Evolutionary conservation across 2,113 vertebrate genomes (phyloP).

Genomic region (Pogonocichla stellata): DNA sequence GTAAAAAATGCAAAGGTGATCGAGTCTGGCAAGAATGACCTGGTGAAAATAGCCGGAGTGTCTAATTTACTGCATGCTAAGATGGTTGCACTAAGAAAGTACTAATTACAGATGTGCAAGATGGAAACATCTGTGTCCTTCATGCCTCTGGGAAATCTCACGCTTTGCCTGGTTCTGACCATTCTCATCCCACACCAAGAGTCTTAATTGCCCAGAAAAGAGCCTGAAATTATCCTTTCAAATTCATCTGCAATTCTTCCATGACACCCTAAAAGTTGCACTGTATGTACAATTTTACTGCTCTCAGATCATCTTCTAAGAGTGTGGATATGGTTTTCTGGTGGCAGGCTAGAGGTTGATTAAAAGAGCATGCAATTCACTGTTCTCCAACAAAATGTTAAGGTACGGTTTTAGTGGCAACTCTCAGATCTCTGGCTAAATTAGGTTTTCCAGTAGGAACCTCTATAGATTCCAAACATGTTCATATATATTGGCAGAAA

Average conservation of each 20-base stretch:
- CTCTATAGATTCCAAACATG: neutral
- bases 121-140: neutral
- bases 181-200: neutral
- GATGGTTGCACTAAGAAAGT: neutral
- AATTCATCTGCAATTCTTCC: neutral
- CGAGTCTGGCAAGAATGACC: neutral
- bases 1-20: neutral
- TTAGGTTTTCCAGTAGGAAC: neutral
- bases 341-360: neutral
- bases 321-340: neutral
- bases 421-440: neutral
- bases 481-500: neutral
- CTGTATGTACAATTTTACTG: neutral
- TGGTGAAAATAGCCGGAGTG: neutral
- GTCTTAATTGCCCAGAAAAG: neutral
- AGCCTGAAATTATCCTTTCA: neutral
- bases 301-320: neutral
- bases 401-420: neutral
- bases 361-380: neutral
- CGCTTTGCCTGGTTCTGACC: neutral
- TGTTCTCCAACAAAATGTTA: neutral
- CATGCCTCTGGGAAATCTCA: neutral
- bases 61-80: neutral
- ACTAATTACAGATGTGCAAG: neutral
- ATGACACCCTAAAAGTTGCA: neutral